Conservation (phyloP, 2,797 vertebrate species). For the Euthynnus affinis region DNA sequence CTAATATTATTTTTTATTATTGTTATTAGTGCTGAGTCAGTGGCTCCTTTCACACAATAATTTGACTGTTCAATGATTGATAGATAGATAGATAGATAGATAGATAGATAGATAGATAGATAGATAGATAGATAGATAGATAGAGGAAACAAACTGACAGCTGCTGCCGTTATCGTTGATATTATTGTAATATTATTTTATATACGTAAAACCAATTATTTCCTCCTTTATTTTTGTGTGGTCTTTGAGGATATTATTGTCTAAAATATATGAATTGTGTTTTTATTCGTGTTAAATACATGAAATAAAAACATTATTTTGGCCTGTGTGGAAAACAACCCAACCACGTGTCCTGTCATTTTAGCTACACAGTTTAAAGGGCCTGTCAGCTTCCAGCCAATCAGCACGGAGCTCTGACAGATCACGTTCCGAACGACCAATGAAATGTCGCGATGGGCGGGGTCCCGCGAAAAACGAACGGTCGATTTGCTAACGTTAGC, state of each 20-base stretch:
- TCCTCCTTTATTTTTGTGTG: not conserved
- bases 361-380: conserved; percentile 16
- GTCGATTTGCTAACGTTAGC: conserved; percentile 10
- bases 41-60: too few relatives aligned
- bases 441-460: conserved; percentile 28
- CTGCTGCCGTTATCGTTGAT: too few relatives aligned
- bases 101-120: too few relatives aligned
- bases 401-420: conserved; percentile 6
- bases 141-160: too few relatives aligned
- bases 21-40: too few relatives aligned
- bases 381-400: conserved; percentile 47
- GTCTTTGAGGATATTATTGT: not conserved
- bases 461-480: conserved; percentile 69
- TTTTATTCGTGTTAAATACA: not conserved
- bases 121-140: too few relatives aligned
- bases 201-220: not conserved
- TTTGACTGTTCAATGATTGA: too few relatives aligned
- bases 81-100: too few relatives aligned
- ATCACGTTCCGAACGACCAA: conserved; percentile 36
- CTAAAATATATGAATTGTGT: too few relatives aligned
- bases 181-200: not conserved
- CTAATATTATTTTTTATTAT: too few relatives aligned
- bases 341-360: conserved; percentile 4
- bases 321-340: too few relatives aligned
- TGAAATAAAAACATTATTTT: not conserved